Conservation (phyloP, 1,140 invertebrate species). For the Reticulitermes speratus region DNA sequence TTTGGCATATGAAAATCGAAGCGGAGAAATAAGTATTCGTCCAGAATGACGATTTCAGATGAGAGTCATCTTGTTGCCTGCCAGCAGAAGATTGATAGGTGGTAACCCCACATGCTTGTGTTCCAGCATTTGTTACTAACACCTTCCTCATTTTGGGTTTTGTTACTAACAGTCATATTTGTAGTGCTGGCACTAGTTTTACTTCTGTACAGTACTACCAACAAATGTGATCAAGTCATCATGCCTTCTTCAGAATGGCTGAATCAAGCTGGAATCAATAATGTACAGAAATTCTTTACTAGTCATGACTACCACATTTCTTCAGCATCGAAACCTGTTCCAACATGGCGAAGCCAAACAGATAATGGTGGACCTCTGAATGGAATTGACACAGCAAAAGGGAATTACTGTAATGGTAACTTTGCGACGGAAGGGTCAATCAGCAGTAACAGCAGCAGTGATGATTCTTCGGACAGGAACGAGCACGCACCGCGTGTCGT, state of each 20-base stretch:
- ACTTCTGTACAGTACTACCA: background rate
- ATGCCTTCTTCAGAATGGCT: background rate
- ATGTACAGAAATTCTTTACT: background rate
- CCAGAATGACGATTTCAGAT: background rate
- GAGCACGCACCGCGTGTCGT: background rate
- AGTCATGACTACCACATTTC: background rate
- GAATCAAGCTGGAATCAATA: background rate
- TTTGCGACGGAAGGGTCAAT: background rate
- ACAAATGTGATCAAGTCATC: background rate
- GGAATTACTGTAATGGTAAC: background rate
- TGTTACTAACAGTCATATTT: slow-evolving; percentile 1
- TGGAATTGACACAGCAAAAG: background rate
- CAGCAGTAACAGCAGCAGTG: background rate
- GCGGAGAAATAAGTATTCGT: background rate
- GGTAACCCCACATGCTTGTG: background rate
- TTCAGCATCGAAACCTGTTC: background rate
- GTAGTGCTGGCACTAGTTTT: background rate
- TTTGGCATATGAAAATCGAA: background rate
- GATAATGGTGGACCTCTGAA: background rate
- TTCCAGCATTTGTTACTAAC: background rate
- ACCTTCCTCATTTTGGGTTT: background rate
- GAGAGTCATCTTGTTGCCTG: background rate
- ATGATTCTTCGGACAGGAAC: background rate
- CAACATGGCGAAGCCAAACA: background rate
- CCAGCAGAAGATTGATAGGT: background rate